Base-by-base conservation (phyloP, 2,797 vertebrate genomes). In the Scomberomorus guttatus region DNA sequence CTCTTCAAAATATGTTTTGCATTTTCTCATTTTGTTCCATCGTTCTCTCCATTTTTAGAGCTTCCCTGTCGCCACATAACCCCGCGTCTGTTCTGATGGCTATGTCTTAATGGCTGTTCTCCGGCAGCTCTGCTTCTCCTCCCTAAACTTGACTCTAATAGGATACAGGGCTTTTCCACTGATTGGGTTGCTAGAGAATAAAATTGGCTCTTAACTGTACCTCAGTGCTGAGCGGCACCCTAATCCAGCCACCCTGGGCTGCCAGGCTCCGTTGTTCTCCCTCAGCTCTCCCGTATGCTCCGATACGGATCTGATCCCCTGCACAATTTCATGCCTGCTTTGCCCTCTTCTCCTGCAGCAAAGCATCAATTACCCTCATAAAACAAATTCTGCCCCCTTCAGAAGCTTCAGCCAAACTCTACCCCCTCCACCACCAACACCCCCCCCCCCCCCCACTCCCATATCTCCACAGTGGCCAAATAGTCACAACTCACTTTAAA, bases 131-230 rank as follows among this genome's bases (percentile, higher is more conserved):
- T 87, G 87, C 84, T 81, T 90, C 89, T 91, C 90, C 85, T 87
- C 90, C 85, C 77, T 80, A 92, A 94, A 95, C 92, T 93, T 88
- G 78, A 88, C 84, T 94, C 90, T 95, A 95, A 96, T 95, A 93
- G 90, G 91, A 95, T 94, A 93, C 92, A 91, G 93, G 93, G 94
- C 89, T 94, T 94, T 95, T 94, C 93, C 90, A 95, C 95, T 96
- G 96, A 96, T 96, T 95, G 94, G 94, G 94, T 97, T 96, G 95
- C 95, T 93, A 95, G 94, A 95, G 95, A 96, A 95, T 96, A 95
- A 96, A 97, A 97, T 96, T 95, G 93, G 91, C 94, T 96, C 86
- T 76, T 94, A 93, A 95, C 94, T 94, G 91, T 94, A 94, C 95
- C 94, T 95, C 83, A 64, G 89, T 89, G 93, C 68, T 89, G 87